A percentile compares a stretch with the other conserved stretches of the same genome.
phyloP scores from a whole-genome alignment of 2,113 vertebrate species.

The Amblyornis subalaris region DNA sequence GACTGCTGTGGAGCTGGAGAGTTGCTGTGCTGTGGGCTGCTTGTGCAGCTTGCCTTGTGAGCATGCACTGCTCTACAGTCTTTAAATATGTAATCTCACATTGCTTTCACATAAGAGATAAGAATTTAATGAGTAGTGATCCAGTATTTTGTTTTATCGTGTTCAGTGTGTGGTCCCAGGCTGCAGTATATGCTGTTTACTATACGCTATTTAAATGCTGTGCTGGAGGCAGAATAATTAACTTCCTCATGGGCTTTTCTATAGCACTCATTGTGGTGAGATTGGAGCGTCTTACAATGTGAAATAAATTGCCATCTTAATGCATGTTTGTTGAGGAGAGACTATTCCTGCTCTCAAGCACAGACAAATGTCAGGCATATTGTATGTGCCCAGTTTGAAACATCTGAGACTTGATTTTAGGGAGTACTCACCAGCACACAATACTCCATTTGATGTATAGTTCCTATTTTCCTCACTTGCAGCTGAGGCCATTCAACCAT shows the following conservation, averaged over 20 bases:
- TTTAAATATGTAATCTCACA: background rate
- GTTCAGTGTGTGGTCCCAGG: background rate
- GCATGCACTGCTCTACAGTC: background rate
- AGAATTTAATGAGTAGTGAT: constrained; percentile 11
- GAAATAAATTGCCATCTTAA: constrained; percentile 21
- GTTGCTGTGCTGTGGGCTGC: background rate
- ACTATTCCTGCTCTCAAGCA: background rate
- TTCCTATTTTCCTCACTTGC: background rate
- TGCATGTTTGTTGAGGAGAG: background rate
- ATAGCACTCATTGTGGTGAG: background rate
- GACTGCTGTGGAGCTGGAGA: background rate
- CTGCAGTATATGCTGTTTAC: background rate
- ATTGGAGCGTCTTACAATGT: background rate
- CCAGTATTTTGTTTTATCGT: background rate
- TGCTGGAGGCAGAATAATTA: constrained; percentile 23
- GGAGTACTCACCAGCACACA: background rate
- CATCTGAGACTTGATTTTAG: background rate
- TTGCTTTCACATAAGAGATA: background rate
- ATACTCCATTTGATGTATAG: background rate
- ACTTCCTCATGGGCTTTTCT: constrained; percentile 18
- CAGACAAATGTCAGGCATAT: background rate
- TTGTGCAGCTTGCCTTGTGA: background rate
- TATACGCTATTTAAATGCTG: background rate
- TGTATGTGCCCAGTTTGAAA: background rate
- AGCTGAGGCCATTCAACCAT: background rate